Base-by-base conservation (phyloP, 1,140 invertebrate genomes). In the Campoletis sonorensis region DNA sequence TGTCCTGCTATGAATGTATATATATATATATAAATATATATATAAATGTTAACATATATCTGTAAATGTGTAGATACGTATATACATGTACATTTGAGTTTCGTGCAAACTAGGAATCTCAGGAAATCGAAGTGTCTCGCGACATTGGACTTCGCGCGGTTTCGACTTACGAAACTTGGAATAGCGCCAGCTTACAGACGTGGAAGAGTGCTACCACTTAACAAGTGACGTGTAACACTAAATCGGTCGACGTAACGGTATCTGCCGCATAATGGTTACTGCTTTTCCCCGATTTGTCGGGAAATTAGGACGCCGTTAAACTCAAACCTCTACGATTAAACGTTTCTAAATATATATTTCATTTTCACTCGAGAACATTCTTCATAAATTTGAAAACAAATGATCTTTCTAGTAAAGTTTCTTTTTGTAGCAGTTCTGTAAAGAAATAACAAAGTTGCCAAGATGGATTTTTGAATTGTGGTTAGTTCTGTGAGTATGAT, bases 171-270 rank as follows among this genome's bases (percentile, higher is more conserved):
- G 27, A 83, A 83, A 83, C 79, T 79, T 91, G 90, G 90, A 87
- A 80, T 61, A 58, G 71, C 83, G 90, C 90, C 90, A 92, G 84
- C 26, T 68, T 58, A 80, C 84, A 84, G 82, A 84, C 83, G 81
- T 84, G 86, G 33, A 49, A 86, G 87, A 89, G 89, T 90, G 85
- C 87, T 86, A 89, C 87, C 88, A 90, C 88, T 91, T 90, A 90
- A 87, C 85, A 85, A 89, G 83, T 88, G 87, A 86, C 87, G 87
- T 89, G 87, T 85, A 89, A 81, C 16, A 75, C 10, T 75, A 79
- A 80, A 78, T 81, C 30, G n/a, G 49, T 58, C 49, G 2, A 37
- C 61, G 4, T 23, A 27, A 33, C n/a, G 15, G 27, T 23, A 30
- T 75, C 45, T 30, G 13, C 4, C 3, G 49, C 16, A 70, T 70